phyloP scores from a whole-genome alignment of 2,888 invertebrate species.

The Aspidapion aeneum region DNA sequence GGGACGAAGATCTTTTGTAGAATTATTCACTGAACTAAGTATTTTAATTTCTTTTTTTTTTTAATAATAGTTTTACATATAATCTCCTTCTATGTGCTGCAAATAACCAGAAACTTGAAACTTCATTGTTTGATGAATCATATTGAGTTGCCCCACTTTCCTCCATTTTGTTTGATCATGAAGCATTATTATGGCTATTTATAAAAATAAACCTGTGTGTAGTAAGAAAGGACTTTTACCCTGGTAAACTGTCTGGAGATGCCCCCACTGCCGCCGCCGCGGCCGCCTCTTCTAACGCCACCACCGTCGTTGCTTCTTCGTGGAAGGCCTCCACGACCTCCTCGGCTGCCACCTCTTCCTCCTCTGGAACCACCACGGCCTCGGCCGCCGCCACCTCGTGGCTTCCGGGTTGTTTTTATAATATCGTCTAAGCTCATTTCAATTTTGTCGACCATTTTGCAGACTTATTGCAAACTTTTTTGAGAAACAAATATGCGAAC shows the following conservation, averaged over 20 bases:
- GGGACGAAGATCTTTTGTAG: no score
- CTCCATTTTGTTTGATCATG: no score
- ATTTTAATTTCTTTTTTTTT: no score
- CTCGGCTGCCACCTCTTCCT: slow-evolving; percentile 49
- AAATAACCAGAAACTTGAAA: no score
- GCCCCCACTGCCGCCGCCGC: slow-evolving; percentile 54
- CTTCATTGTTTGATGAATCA: no score
- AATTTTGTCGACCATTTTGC: slow-evolving; percentile 87
- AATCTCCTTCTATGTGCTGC: no score
- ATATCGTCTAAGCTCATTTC: slow-evolving; percentile 98
- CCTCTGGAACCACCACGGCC: slow-evolving; percentile 42
- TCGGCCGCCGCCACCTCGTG: slow-evolving; percentile 58
- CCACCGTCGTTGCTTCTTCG: slow-evolving; percentile 66
- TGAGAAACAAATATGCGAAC: neutral
- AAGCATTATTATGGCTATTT: no score
- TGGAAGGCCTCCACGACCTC: slow-evolving; percentile 59
- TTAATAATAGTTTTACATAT: no score
- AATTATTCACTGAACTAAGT: no score
- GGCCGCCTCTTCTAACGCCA: slow-evolving; percentile 64
- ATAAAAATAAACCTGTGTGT: slow-evolving; percentile 23
- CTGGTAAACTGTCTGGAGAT: slow-evolving; percentile 65
- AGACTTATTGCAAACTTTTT: neutral
- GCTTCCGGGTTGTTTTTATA: slow-evolving; percentile 79
- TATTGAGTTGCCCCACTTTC: no score
- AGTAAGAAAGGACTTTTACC: slow-evolving; percentile 52